Conservation (phyloP, 2,113 vertebrate species). For the Quiscalus mexicanus region DNA sequence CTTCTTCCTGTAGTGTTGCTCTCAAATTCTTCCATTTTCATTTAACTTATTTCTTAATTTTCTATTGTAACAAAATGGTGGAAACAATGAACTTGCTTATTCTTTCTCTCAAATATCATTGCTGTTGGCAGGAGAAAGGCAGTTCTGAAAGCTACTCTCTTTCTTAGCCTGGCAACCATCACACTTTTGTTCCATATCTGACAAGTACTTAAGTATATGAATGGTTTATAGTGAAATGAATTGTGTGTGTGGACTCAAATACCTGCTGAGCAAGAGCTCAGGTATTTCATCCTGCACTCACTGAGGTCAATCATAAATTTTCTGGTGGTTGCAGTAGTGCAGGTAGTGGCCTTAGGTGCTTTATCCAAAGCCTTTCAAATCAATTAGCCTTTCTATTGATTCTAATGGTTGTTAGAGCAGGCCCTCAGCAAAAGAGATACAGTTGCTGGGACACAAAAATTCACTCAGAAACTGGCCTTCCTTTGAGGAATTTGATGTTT, state of each 20-base stretch:
- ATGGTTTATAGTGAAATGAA: background rate
- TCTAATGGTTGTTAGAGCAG: background rate
- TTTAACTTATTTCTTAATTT: background rate
- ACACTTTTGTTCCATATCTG: background rate
- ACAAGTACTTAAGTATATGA: background rate
- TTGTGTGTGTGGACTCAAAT: background rate
- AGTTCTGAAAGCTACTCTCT: background rate
- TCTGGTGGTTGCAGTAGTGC: background rate
- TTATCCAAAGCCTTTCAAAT: background rate
- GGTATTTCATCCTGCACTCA: background rate
- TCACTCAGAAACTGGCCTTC: background rate
- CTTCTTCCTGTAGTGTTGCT: background rate
- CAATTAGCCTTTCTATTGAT: background rate
- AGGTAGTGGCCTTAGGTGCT: background rate
- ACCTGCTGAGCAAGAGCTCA: background rate
- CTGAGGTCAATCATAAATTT: background rate
- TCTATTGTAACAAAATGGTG: background rate
- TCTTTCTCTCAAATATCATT: background rate
- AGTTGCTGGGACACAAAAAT: background rate
- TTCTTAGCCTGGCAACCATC: background rate
- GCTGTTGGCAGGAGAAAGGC: background rate
- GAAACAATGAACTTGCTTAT: background rate
- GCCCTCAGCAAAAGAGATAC: background rate
- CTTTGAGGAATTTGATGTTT: background rate
- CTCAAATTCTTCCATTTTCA: background rate